Conservation (phyloP, 2,888 invertebrate species). For the Alitta virens region DNA sequence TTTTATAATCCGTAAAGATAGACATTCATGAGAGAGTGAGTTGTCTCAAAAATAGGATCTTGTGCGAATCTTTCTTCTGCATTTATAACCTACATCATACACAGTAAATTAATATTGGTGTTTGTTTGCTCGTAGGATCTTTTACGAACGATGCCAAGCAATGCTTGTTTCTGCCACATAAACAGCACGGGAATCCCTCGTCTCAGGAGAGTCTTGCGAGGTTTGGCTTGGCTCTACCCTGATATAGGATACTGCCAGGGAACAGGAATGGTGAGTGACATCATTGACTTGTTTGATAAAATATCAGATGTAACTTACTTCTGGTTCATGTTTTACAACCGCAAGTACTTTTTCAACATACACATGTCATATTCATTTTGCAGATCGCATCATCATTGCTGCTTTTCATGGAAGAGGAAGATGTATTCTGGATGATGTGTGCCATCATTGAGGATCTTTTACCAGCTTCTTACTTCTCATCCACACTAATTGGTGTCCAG, state of each 20-base stretch:
- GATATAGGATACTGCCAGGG: slow-evolving; percentile 59
- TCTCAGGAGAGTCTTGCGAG: slow-evolving; percentile 81
- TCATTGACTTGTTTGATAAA: no score
- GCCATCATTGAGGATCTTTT: slow-evolving; percentile 97
- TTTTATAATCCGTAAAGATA: no score
- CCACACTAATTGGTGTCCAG: slow-evolving; percentile 73
- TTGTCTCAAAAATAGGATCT: no score
- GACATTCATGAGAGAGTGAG: no score
- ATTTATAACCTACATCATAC: no score
- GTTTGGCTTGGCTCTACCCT: slow-evolving; percentile 92
- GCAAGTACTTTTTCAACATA: no score
- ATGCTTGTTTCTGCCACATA: slow-evolving; percentile 91
- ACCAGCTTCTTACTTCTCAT: slow-evolving; percentile 95
- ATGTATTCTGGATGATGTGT: slow-evolving; percentile 98
- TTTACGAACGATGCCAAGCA: slow-evolving; percentile 91
- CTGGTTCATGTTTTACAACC: no score
- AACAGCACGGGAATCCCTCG: slow-evolving; percentile 88
- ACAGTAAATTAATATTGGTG: no score
- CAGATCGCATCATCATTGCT: slow-evolving; percentile 86
- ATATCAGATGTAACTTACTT: no score
- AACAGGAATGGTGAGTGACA: slow-evolving; percentile 65
- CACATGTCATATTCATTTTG: no score
- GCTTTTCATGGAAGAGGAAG: slow-evolving; percentile 94
- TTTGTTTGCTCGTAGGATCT: slow-evolving; percentile 66
- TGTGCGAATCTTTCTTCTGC: no score